Conservation (phyloP, 2,113 vertebrate genomes). For the Proteles cristata region DNA sequence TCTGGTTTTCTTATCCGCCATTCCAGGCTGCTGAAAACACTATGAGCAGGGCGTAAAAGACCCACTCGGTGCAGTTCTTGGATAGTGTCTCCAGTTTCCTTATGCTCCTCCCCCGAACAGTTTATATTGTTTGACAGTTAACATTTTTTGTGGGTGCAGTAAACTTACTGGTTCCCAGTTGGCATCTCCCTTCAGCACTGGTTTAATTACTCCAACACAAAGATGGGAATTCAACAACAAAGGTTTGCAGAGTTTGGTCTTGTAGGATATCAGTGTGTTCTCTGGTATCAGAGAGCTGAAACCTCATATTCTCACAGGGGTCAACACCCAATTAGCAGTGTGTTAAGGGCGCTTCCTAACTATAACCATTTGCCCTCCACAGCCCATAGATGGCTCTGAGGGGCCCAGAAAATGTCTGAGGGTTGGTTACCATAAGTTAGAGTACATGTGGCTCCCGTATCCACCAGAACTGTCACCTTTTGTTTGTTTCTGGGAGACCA, state of each 20-base stretch:
- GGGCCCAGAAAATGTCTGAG: not conserved
- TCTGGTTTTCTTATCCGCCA: not conserved
- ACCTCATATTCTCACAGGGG: not conserved
- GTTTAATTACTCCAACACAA: not conserved
- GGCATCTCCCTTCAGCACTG: not conserved
- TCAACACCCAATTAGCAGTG: not conserved
- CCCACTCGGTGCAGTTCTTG: not conserved
- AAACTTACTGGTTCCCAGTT: not conserved
- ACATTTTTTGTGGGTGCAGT: not conserved
- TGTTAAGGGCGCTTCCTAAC: not conserved
- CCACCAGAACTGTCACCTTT: not conserved
- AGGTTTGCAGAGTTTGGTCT: not conserved
- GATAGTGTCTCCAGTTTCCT: not conserved
- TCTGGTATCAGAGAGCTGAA: not conserved
- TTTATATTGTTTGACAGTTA: not conserved
- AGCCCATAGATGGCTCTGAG: not conserved
- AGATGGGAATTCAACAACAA: not conserved
- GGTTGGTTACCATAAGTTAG: not conserved
- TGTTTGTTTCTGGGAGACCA: not conserved
- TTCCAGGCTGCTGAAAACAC: not conserved
- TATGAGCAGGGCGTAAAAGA: not conserved
- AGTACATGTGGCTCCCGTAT: not conserved
- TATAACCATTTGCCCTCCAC: not conserved
- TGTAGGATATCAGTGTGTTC: not conserved
- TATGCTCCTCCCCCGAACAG: not conserved